Evolutionary conservation across 2,888 invertebrate species (phyloP).

Genomic region (Maniola hyperantus): DNA sequence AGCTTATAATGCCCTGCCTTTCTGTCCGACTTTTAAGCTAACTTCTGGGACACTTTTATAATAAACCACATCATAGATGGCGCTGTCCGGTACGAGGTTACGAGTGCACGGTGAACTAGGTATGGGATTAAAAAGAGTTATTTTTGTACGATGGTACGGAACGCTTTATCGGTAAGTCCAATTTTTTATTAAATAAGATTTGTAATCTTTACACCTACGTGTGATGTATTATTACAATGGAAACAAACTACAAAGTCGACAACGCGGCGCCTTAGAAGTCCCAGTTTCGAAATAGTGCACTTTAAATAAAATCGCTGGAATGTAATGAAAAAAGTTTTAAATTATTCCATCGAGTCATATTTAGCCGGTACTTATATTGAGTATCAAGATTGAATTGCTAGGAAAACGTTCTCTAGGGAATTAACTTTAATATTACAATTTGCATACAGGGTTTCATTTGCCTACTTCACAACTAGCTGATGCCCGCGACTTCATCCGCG

Average conservation of each 20-base stretch:
- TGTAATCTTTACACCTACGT: background rate
- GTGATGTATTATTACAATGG: conserved; percentile 1
- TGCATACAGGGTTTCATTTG: background rate
- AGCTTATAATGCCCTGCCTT: too few relatives aligned
- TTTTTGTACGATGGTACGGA: too few relatives aligned
- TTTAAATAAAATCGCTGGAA: conserved; percentile 31
- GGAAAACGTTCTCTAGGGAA: conserved; percentile 7
- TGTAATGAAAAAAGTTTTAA: conserved; percentile 33
- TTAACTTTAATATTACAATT: conserved; percentile 9
- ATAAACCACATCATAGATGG: too few relatives aligned
- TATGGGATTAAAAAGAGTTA: too few relatives aligned
- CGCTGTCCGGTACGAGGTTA: too few relatives aligned
- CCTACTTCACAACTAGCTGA: too few relatives aligned
- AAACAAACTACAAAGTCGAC: conserved; percentile 20
- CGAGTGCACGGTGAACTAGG: too few relatives aligned
- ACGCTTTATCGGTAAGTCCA: too few relatives aligned
- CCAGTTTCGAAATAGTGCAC: conserved; percentile 32
- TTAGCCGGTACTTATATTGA: conserved; percentile 16
- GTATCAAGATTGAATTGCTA: conserved; percentile 1
- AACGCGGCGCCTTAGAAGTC: conserved; percentile 29
- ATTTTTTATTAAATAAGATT: too few relatives aligned
- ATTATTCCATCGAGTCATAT: conserved; percentile 26
- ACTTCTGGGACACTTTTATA: too few relatives aligned
- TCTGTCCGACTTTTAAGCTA: too few relatives aligned
- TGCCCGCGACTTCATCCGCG: too few relatives aligned